phyloP scores from a whole-genome alignment of 2,888 invertebrate genomes.

The Sepiola atlantica region DNA sequence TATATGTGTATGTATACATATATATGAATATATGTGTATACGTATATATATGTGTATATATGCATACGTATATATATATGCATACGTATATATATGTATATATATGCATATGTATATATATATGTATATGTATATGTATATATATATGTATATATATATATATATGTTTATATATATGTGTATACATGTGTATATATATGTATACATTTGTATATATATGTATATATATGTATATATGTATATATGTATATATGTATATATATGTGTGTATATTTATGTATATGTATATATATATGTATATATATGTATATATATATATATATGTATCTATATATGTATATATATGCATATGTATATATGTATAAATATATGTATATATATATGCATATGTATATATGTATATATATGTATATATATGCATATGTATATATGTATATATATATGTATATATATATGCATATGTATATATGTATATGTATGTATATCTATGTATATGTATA shows the following conservation, averaged over 20 bases:
- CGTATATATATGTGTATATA: not conserved
- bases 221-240: not conserved
- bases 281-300: constrained; percentile 3
- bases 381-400: not conserved
- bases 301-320: not conserved
- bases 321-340: not conserved
- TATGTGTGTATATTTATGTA: not conserved
- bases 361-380: constrained; percentile 2
- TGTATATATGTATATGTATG: too few species aligned
- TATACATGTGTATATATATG: not conserved
- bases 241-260: constrained; percentile 17
- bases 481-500: too few species aligned
- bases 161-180: not conserved
- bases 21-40: not conserved
- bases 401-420: not conserved
- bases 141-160: constrained; percentile 3
- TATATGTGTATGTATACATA: not conserved
- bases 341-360: not conserved
- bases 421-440: not conserved
- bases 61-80: not conserved
- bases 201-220: not conserved
- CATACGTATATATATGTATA: not conserved
- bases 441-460: not conserved
- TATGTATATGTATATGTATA: constrained; percentile 3
- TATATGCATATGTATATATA: not conserved